Base-by-base conservation (phyloP, 2,797 vertebrate genomes). In the Caiman crocodilus region DNA sequence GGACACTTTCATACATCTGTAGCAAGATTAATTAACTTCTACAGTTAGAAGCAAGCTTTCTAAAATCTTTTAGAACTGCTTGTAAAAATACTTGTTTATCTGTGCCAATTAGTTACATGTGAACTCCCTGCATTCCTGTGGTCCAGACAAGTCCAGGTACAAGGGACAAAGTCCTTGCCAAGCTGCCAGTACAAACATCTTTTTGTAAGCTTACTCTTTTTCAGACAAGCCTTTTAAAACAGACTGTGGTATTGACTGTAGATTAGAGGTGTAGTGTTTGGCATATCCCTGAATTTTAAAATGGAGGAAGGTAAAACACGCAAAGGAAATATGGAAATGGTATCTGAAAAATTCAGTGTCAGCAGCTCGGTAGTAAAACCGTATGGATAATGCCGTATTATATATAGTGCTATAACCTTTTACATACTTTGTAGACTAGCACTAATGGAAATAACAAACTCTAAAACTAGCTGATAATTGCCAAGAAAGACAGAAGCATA, bases 91-190 rank as follows among this genome's bases (percentile, higher is more conserved):
- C 90, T 94, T 91, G 75, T 92, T 96, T 96, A 93, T 97, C 89
- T 92, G 77, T 95, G 90, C 91, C 95, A 95, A 4, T 94, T 81
- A 65, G 64, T 90, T 94, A 60, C 81, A 85, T 82, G 90, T 92
- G 94, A 95, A 90, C 86, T 96, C 82, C 87, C 82, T 87, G 82
- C 93, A 94, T 97, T 97, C 96, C 95, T 97, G 92, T 95, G 96
- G 95, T 95, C 92, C 93, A 92, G 93, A 96, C 93, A 87, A 87
- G 93, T 90, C 93, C 83, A 93, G 94, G 89, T 96, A 91, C 78
- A 96, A 89, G 93, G 96, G 83, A 94, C 92, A 90, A 88, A 82
- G 86, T 84, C 87, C 93, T 82, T 91, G 94, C 93, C 92, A 87
- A 65, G 64, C 90, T 97, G 92, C 94, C 93, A 94, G 92, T 89